Evolutionary conservation across 1,140 invertebrate species (phyloP).

Genomic region (Brachionus rubens): DNA sequence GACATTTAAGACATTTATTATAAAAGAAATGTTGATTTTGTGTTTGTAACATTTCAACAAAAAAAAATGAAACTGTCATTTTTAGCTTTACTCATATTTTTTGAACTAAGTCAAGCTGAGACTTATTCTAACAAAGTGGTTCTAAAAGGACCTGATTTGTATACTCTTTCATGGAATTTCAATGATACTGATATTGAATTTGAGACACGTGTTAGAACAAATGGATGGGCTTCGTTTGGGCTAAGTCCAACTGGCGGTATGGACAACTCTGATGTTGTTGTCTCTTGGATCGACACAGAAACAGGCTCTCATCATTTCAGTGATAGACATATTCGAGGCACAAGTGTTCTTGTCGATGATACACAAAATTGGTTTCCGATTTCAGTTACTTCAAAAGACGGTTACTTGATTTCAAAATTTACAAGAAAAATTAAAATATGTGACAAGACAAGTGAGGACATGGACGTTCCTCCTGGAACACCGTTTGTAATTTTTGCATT

Average conservation of each 20-base stretch:
- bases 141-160: background rate
- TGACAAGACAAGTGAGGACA: background rate
- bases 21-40: no score
- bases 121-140: background rate
- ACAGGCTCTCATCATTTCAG: background rate
- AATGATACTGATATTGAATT: conserved; percentile 46
- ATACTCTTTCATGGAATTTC: conserved; percentile 29
- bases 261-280: conserved; percentile 45
- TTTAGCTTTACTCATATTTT: no score
- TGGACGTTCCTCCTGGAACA: conserved; percentile 1
- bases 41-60: no score
- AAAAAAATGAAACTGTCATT: no score
- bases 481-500: conserved; percentile 24
- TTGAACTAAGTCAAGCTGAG: background rate
- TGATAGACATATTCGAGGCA: conserved; percentile 12
- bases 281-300: conserved; percentile 37
- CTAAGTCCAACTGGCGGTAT: conserved; percentile 46
- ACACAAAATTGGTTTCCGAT: conserved; percentile 34
- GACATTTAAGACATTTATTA: no score
- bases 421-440: conserved; percentile 31
- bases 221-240: conserved; percentile 44
- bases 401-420: conserved; percentile 36
- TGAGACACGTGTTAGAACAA: conserved; percentile 39
- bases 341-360: conserved; percentile 5
- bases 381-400: background rate